Conservation (phyloP, 2,113 vertebrate genomes). For the Charadrius vociferus region DNA sequence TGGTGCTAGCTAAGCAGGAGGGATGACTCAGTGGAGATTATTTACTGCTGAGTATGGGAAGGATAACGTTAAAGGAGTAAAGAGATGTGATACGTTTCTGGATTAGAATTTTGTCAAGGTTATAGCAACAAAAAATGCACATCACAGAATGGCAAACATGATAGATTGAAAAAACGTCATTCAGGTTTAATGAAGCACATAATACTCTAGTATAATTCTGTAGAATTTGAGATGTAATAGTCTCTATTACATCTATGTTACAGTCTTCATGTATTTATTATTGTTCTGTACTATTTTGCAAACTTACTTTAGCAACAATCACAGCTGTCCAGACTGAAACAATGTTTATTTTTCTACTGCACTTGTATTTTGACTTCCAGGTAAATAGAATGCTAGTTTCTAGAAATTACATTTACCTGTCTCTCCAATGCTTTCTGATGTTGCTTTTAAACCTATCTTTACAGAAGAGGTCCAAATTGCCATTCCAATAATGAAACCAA, state of each 20-base stretch:
- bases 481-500: constrained; percentile 86
- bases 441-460: constrained; percentile 59
- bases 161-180: not conserved
- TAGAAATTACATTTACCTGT: not conserved
- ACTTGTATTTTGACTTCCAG: not conserved
- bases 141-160: not conserved
- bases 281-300: not conserved
- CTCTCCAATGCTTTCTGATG: constrained; percentile 21
- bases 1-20: not conserved
- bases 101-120: constrained; percentile 41
- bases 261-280: not conserved
- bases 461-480: constrained; percentile 86
- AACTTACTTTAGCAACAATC: not conserved
- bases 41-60: not conserved
- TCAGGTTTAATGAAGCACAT: constrained; percentile 22
- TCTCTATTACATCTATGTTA: not conserved
- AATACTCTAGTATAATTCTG: not conserved
- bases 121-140: not conserved
- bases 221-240: not conserved
- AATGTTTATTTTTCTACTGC: not conserved
- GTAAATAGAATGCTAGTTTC: not conserved
- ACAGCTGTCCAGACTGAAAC: not conserved
- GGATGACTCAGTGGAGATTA: not conserved
- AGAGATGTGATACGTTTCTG: not conserved
- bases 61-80: not conserved